Conservation (phyloP, 2,113 vertebrate species). For the Pycnonotus jocosus region DNA sequence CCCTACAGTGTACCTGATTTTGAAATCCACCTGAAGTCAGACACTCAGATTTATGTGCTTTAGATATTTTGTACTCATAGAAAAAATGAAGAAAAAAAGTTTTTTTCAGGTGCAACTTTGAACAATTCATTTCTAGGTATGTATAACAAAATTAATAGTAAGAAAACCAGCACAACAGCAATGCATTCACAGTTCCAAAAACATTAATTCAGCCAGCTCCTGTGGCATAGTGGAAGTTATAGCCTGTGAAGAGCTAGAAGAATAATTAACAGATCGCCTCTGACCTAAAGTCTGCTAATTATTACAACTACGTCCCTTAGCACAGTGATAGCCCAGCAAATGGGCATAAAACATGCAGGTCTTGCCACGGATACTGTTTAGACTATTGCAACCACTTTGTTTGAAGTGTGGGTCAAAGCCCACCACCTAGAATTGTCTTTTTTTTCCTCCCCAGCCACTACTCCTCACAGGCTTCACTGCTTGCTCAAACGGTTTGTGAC, state of each 20-base stretch:
- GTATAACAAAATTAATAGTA: neutral
- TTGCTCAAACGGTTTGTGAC: neutral
- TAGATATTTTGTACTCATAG: neutral
- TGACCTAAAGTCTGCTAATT: neutral
- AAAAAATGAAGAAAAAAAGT: rapidly evolving
- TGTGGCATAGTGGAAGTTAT: neutral
- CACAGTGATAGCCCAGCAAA: neutral
- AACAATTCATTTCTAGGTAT: neutral
- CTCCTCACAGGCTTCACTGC: neutral
- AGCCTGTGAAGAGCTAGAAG: neutral
- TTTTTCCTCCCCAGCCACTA: neutral
- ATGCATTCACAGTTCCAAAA: neutral
- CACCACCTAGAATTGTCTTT: neutral
- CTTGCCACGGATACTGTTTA: neutral
- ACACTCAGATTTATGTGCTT: neutral
- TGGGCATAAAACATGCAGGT: neutral
- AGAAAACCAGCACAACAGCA: neutral
- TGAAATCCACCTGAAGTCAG: neutral
- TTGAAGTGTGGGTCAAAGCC: neutral
- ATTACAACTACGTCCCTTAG: neutral
- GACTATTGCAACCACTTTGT: neutral
- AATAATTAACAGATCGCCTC: neutral
- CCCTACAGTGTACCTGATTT: neutral
- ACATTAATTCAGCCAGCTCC: neutral
- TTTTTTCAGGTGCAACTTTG: neutral